A percentile compares a stretch with the other conserved stretches of the same genome.
Conservation (phyloP, 2,113 vertebrate genomes). For the Callochromis pleurospilus region DNA sequence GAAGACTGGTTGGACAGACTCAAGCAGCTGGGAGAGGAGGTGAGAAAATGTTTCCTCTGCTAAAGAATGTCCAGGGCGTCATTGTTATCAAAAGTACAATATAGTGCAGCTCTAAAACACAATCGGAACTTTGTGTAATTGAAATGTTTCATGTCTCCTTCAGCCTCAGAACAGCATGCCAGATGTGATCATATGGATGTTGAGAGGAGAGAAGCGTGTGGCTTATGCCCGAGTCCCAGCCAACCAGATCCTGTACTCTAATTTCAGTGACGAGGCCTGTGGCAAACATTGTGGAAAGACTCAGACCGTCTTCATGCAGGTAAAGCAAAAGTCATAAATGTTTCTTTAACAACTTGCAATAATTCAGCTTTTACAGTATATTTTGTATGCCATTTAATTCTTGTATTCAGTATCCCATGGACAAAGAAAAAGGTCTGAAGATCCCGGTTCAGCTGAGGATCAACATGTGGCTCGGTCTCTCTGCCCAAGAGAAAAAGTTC, state of each 20-base stretch:
- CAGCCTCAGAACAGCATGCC: constrained; percentile 97
- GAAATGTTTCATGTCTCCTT: neutral
- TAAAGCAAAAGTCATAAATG: constrained; percentile 32
- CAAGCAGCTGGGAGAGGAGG: constrained; percentile 88
- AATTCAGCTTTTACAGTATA: neutral
- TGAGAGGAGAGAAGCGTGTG: constrained; percentile 87
- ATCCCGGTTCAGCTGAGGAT: constrained; percentile 84
- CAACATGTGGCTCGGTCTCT: constrained; percentile 94
- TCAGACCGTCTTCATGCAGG: constrained; percentile 90
- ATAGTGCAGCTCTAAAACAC: neutral
- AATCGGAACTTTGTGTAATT: neutral
- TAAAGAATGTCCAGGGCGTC: neutral
- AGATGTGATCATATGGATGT: constrained; percentile 97
- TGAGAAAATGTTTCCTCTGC: neutral
- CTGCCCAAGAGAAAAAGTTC: constrained; percentile 86
- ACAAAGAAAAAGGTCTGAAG: constrained; percentile 80
- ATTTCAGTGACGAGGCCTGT: constrained; percentile 75
- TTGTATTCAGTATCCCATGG: constrained; percentile 85
- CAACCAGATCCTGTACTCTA: constrained; percentile 83
- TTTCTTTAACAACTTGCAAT: neutral
- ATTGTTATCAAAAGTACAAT: neutral
- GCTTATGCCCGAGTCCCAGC: constrained; percentile 89
- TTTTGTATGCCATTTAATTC: neutral
- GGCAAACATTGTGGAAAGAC: constrained; percentile 89
- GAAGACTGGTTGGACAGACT: constrained; percentile 90